Conservation (phyloP, 2,888 invertebrate genomes). For the Meandrusa payeni region DNA sequence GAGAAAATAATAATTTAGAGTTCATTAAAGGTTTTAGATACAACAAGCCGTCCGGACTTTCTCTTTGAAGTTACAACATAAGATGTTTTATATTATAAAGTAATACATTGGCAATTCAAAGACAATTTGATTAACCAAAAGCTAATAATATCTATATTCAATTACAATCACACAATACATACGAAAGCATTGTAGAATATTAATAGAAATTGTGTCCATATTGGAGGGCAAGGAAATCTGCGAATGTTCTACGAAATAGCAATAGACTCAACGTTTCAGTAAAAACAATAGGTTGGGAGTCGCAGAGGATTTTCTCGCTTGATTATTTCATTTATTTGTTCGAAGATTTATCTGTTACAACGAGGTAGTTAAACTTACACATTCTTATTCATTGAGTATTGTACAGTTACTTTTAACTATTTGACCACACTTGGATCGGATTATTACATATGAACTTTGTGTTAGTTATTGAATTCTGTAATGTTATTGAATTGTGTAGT, state of each 20-base stretch:
- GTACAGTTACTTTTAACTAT: neutral
- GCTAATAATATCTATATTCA: too few relatives aligned
- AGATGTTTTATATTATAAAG: too few relatives aligned
- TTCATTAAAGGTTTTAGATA: too few relatives aligned
- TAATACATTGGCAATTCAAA: too few relatives aligned
- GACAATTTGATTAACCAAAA: too few relatives aligned
- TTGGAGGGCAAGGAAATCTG: conserved; percentile 6
- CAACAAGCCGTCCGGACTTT: too few relatives aligned
- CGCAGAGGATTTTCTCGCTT: conserved; percentile 15
- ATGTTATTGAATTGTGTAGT: too few relatives aligned
- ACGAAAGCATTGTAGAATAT: conserved; percentile 8
- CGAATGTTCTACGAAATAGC: conserved; percentile 10
- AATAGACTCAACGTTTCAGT: conserved; percentile 15
- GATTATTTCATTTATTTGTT: conserved; percentile 15
- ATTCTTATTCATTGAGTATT: conserved; percentile 7
- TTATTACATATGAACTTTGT: too few relatives aligned
- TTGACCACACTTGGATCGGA: too few relatives aligned
- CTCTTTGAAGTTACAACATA: too few relatives aligned
- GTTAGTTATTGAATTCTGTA: too few relatives aligned
- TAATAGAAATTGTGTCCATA: conserved; percentile 12
- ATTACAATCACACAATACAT: neutral
- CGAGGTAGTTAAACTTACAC: conserved; percentile 14
- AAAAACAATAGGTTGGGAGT: conserved; percentile 18
- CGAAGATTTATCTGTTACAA: conserved; percentile 6
- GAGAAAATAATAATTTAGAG: too few relatives aligned